Conservation (phyloP, 1,140 invertebrate genomes). For the Aphelenchoides fujianensis region DNA sequence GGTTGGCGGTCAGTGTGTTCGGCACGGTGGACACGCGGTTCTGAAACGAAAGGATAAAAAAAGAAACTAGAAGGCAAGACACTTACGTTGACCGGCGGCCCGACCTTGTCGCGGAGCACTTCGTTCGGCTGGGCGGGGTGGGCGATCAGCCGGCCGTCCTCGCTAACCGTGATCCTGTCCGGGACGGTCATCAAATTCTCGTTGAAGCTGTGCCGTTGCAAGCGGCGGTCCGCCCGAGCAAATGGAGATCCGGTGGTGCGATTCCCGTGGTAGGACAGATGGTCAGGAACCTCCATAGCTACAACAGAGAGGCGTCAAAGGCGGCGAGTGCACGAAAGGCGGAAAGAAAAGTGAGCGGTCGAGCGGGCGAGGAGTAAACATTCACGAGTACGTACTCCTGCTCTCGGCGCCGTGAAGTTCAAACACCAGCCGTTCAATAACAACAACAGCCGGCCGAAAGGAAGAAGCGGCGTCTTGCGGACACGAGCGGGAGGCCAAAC, state of each 20-base stretch:
- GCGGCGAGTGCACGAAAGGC: no score
- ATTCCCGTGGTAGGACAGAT: not conserved
- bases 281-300: conserved; percentile 1
- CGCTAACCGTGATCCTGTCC: conserved; percentile 28
- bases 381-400: no score
- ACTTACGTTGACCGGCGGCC: conserved; percentile 9
- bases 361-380: no score
- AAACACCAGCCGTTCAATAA: no score
- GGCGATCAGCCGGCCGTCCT: conserved; percentile 6
- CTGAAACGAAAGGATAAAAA: conserved; percentile 20
- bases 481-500: no score
- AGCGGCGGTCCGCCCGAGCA: not conserved
- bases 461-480: no score
- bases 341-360: no score
- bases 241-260: not conserved
- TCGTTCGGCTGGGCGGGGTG: conserved; percentile 19
- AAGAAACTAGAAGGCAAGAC: conserved; percentile 20
- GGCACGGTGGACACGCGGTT: conserved; percentile 16
- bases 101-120: conserved; percentile 11
- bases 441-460: no score
- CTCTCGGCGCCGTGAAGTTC: no score
- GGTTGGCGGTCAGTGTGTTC: conserved; percentile 15
- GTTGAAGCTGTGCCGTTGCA: not conserved
- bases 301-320: no score
- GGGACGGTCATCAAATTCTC: not conserved